Conservation (phyloP, 23 tunicate species). For the Botrylloides violaceus region DNA sequence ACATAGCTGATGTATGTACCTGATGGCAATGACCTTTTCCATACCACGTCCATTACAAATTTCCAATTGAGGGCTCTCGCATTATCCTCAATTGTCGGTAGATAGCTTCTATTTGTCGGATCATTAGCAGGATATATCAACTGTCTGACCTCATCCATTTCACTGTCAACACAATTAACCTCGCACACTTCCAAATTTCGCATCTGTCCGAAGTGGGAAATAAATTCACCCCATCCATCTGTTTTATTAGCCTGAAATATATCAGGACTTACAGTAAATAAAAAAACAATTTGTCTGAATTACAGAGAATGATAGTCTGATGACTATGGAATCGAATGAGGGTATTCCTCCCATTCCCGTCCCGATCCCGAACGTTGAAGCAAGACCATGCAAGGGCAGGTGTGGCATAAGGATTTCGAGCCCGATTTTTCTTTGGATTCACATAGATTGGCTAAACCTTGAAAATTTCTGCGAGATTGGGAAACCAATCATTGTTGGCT, state of each 20-base stretch:
- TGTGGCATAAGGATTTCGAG: too few relatives aligned
- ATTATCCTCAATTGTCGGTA: background rate
- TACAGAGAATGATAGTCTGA: too few relatives aligned
- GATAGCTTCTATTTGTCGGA: background rate
- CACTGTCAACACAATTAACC: slow-evolving; percentile 24
- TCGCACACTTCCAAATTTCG: slow-evolving; percentile 3
- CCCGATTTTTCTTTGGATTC: too few relatives aligned
- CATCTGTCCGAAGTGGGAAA: slow-evolving; percentile 54
- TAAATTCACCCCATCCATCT: slow-evolving; percentile 25
- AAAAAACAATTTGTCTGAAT: too few relatives aligned
- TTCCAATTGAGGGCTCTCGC: slow-evolving; percentile 5
- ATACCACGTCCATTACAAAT: background rate
- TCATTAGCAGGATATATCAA: background rate
- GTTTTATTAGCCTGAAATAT: background rate
- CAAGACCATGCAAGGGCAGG: too few relatives aligned
- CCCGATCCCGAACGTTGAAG: too few relatives aligned
- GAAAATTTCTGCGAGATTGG: too few relatives aligned
- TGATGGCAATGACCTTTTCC: background rate
- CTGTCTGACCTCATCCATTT: background rate
- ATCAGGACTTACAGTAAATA: too few relatives aligned
- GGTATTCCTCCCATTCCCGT: too few relatives aligned
- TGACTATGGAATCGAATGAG: too few relatives aligned
- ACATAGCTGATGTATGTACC: background rate
- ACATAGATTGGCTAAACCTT: too few relatives aligned
- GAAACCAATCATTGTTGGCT: too few relatives aligned